Base-by-base conservation (phyloP, 2,113 vertebrate genomes). In the Sinocyclocheilus anophthalmus region DNA sequence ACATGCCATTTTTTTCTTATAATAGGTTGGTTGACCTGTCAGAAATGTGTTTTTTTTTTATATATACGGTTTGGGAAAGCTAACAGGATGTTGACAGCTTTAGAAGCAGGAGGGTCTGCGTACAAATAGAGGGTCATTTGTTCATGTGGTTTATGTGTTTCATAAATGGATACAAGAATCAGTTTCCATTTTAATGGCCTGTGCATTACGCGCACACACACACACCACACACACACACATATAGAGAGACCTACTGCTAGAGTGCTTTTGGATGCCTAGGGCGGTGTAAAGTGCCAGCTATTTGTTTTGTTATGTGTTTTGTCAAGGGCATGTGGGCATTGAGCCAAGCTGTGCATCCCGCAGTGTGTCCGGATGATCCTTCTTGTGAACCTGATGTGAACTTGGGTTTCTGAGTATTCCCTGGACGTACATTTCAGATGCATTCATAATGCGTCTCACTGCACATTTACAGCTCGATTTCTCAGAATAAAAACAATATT, bases 301-400 rank as follows among this genome's bases (percentile, higher is more conserved):
- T 69, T 85, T 61, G 76, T 72, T 59, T 37, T 33, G 37, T 76
- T 87, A 57, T 79, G 55, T 50, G 53, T 80, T 73, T 86, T 76
- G 12, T 4, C 33, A 86, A 14, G 11, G n/a, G 50, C 59, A 81
- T 20, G 24, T 72, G 55, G 30, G 37, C n/a, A 5, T 55, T 37
- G n/a, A 82, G 57, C 33, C 57, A 76, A 76, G 55, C 55, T 50
- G 42, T 33, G 22, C 53, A 48, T n/a, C 53, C 42, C 42, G 37
- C n/a, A 13, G 42, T 50, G 55, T 20, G 39, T 48, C 10, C 0
- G 10, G 13, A 61, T 75, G 37, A 26, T 11, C 24, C 39, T 61
- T 84, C 30, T 20, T 73, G 53, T n/a, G 18, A 65, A 72, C 39
- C 69, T 83, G 26, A 24, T 55, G 57, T 63, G 76, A 80, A 86